Evolutionary conservation across 2,888 invertebrate species (phyloP).

Genomic region (Athalia circularis): DNA sequence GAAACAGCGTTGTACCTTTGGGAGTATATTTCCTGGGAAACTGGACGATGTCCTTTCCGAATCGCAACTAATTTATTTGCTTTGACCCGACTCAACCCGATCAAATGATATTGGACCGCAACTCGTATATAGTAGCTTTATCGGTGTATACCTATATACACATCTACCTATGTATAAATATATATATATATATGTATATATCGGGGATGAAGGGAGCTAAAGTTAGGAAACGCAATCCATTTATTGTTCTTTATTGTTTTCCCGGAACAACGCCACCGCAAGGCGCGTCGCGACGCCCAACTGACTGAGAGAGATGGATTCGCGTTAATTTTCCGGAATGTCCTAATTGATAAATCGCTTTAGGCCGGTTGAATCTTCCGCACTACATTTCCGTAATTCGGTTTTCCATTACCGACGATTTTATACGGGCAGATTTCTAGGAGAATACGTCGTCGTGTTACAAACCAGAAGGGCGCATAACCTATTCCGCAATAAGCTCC

Average conservation of each 20-base stretch:
- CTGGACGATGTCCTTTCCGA: not conserved
- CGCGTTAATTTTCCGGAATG: constrained; percentile 39
- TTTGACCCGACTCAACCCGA: constrained; percentile 32
- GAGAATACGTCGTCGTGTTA: too few relatives aligned
- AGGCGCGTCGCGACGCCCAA: not conserved
- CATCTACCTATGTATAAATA: too few relatives aligned
- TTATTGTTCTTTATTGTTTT: constrained; percentile 48
- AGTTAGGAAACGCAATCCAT: constrained; percentile 47
- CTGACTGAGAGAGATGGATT: constrained; percentile 25
- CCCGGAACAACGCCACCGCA: constrained; percentile 16
- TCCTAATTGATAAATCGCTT: constrained; percentile 47
- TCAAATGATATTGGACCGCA: constrained; percentile 37
- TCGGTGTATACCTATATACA: too few relatives aligned
- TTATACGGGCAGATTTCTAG: too few relatives aligned
- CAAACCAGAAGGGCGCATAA: too few relatives aligned
- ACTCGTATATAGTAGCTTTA: not conserved
- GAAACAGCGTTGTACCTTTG: not conserved
- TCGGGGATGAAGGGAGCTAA: constrained; percentile 2
- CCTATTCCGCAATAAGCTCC: too few relatives aligned
- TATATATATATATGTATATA: not conserved
- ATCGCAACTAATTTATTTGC: constrained; percentile 37
- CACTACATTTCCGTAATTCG: constrained; percentile 9
- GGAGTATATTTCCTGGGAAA: not conserved
- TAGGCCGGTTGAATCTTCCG: not conserved
- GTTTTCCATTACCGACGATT: not conserved